Base-by-base conservation (phyloP, 2,888 invertebrate genomes). In the Microplitis deprimator region DNA sequence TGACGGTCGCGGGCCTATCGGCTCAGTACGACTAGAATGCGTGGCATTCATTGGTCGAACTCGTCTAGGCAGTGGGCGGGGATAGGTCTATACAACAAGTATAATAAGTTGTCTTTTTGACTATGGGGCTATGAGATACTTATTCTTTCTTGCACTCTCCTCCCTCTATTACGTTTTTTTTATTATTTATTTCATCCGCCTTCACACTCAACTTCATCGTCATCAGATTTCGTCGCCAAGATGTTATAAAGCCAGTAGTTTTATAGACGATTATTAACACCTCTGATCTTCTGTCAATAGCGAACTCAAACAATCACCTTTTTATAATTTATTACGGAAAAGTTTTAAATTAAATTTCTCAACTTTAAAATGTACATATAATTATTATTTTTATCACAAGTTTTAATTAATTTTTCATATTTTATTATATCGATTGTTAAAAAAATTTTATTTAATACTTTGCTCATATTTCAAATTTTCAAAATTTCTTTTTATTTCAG, bases 21-120 rank as follows among this genome's bases (percentile, higher is more conserved):
- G 80, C 81, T 81, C 81, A 82, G 83, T 83, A 82, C 80, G 81
- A 84, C 78, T 82, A 84, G 84, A 82, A 81, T 80, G 78, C 82
- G 81, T 83, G 83, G 82, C 85, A 83, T 84, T 84, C 85, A 87
- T 87, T 87, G 87, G 87, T 81, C 81, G 82, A 82, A 78, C 81
- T 83, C 80, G 82, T 84, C 85, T 87, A 85, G 84, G 77, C 81
- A 79, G 85, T 87, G 85, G 87, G 87, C 87, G 87, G 86, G 83
- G 85, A 87, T 87, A 87, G 86, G 82, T 83, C 79, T 82, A 83
- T 84, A 83, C 81, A 81, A 85, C 82, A 83, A 83, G 83, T 83
- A 13, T 8, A 7, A 65, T 29, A 29, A 29, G 81, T 84, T 81
- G 82, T 83, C 83, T 84, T 84, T 83, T 83, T 81, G 82, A 81